Conservation (phyloP, 2,888 invertebrate genomes). For the Diarsia mendica region DNA sequence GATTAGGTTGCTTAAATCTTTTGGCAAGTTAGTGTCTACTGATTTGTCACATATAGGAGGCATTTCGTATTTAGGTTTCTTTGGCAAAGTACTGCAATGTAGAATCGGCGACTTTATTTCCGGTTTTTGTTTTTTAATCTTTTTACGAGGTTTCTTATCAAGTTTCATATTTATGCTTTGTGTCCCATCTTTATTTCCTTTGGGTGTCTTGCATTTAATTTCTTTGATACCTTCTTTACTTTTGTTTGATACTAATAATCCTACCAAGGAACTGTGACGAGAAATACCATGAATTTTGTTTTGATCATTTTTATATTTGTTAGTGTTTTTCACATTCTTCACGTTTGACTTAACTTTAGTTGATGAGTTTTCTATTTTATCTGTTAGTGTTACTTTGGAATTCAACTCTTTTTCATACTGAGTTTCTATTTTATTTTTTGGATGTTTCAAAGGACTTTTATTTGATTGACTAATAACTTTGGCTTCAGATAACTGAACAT, state of each 20-base stretch:
- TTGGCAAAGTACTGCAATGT: constrained; percentile 37
- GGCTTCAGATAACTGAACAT: neutral
- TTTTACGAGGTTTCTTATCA: constrained; percentile 25
- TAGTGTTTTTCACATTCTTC: constrained; percentile 44
- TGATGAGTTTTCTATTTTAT: neutral
- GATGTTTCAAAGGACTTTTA: neutral
- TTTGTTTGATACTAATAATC: constrained; percentile 13
- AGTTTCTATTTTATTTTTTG: neutral
- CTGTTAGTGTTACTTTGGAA: neutral
- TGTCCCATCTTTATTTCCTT: neutral
- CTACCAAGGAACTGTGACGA: constrained; percentile 9
- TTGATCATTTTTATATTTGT: constrained; percentile 42
- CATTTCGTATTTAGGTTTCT: constrained; percentile 32
- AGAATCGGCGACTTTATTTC: constrained; percentile 56
- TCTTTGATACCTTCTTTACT: constrained; percentile 13
- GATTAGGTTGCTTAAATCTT: constrained; percentile 3
- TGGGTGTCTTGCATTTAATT: constrained; percentile 7
- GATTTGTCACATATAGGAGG: constrained; percentile 14
- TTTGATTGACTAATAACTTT: constrained; percentile 11
- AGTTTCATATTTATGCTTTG: constrained; percentile 19
- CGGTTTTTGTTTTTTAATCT: constrained; percentile 8
- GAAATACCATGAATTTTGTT: neutral
- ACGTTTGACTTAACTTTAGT: constrained; percentile 12
- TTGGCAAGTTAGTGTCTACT: neutral
- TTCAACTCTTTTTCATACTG: neutral